Conservation (phyloP, 2,797 vertebrate genomes). For the Takifugu rubripes region DNA sequence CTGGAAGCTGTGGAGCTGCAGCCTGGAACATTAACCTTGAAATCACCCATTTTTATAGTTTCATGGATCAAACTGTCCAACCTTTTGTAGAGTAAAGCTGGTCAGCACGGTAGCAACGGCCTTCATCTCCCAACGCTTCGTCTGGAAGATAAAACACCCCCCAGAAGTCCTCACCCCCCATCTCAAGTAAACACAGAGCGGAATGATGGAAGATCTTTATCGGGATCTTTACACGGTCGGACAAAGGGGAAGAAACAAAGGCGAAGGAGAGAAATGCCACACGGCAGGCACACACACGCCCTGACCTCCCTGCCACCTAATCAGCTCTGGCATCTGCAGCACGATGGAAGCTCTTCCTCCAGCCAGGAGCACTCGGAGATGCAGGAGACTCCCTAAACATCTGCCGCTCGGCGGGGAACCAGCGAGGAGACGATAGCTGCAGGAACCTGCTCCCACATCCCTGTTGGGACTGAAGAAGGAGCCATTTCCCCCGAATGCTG, state of each 20-base stretch:
- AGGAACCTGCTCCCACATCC: neutral
- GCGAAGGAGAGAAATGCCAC: conserved; percentile 42
- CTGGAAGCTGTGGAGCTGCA: too few relatives aligned
- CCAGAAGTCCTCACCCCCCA: conserved; percentile 18
- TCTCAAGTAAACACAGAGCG: conserved; percentile 57
- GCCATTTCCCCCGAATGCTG: conserved; percentile 28
- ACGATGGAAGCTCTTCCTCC: conserved; percentile 39
- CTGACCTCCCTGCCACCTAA: conserved; percentile 45
- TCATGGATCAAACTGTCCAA: too few relatives aligned
- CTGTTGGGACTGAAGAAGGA: neutral
- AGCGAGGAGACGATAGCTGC: neutral
- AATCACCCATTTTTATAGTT: too few relatives aligned
- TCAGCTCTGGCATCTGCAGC: conserved; percentile 57
- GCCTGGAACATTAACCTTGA: too few relatives aligned
- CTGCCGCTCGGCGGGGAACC: conserved; percentile 17
- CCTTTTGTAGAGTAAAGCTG: neutral
- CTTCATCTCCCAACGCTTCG: conserved; percentile 10
- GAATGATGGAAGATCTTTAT: conserved; percentile 60
- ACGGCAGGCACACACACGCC: conserved; percentile 53
- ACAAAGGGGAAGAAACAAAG: conserved; percentile 47
- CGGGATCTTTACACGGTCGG: conserved; percentile 14
- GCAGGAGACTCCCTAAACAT: conserved; percentile 34
- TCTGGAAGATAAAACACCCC: neutral
- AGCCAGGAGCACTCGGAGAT: conserved; percentile 31
- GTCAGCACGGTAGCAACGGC: conserved; percentile 3